A percentile compares a stretch with the other conserved stretches of the same genome.
Evolutionary conservation across 1,140 invertebrate genomes (phyloP).

Genomic region (Drosophila arizonae): DNA sequence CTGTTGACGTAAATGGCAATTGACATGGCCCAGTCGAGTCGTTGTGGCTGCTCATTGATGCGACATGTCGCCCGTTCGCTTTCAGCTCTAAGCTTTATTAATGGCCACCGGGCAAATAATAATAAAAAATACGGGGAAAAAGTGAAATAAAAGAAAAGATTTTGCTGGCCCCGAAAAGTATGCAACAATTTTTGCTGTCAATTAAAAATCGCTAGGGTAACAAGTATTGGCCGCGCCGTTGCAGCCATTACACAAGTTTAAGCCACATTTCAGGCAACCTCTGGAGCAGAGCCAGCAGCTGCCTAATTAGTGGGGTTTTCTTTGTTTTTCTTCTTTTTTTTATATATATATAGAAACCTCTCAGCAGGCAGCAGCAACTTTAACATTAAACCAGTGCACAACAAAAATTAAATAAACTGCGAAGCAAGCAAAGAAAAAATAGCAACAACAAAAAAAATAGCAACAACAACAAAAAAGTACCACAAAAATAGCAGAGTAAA

Average conservation of each 20-base stretch:
- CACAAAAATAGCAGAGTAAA: background rate
- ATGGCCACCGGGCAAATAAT: conserved; percentile 30
- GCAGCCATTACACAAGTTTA: background rate
- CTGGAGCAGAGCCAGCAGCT: background rate
- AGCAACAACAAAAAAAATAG: no score
- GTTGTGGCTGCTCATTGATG: conserved; percentile 49
- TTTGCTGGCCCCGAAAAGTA: conserved; percentile 20
- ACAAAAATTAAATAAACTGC: background rate
- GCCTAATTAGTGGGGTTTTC: conserved; percentile 32
- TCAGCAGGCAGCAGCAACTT: conserved; percentile 62
- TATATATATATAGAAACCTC: conserved; percentile 42
- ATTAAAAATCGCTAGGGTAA: background rate
- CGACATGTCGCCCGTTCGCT: conserved; percentile 41
- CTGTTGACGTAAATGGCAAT: conserved; percentile 45
- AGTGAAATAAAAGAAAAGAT: no score
- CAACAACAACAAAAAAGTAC: no score
- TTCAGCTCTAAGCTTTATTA: conserved; percentile 58
- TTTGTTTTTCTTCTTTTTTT: no score
- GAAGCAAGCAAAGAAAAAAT: background rate
- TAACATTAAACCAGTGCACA: conserved; percentile 35
- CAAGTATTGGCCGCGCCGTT: background rate
- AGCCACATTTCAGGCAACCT: background rate
- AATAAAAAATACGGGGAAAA: no score
- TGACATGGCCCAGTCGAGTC: conserved; percentile 4
- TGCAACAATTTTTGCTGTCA: conserved; percentile 50